A percentile compares a stretch with the other conserved stretches of the same genome.
Conservation (phyloP, 2,888 invertebrate genomes). For the Desoria tigrina region DNA sequence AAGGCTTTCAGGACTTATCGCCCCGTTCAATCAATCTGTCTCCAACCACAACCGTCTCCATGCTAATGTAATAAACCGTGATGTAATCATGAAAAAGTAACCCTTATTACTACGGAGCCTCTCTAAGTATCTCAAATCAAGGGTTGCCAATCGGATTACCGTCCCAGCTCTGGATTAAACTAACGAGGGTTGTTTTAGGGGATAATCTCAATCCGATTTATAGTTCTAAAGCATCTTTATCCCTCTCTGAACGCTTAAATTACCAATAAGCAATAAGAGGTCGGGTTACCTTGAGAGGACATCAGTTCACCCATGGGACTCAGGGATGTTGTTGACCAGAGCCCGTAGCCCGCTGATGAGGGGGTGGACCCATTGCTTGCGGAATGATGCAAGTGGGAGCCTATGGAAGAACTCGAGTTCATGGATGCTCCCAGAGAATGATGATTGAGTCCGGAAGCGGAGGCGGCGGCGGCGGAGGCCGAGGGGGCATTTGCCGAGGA, state of each 20-base stretch:
- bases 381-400: conserved; percentile 49
- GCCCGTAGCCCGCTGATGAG: conserved; percentile 48
- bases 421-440: conserved; percentile 43
- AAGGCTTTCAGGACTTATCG: conserved; percentile 1
- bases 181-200: no score
- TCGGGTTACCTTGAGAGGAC: conserved; percentile 51
- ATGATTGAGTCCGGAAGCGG: conserved; percentile 35
- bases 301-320: conserved; percentile 55
- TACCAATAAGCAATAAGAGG: no score
- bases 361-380: conserved; percentile 37
- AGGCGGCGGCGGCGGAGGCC: conserved; percentile 31
- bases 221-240: not conserved
- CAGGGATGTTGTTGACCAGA: conserved; percentile 68
- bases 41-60: no score
- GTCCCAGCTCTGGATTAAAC: no score
- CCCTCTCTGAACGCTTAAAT: not conserved
- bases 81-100: no score
- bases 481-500: conserved; percentile 49
- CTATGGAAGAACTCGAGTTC: conserved; percentile 45
- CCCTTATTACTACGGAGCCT: no score
- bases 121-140: not conserved
- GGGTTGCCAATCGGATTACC: conserved; percentile 15
- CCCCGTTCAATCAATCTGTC: conserved; percentile 4
- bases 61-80: no score
- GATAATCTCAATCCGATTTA: no score